Evolutionary conservation across 2,888 invertebrate genomes (phyloP), one percentile per base, ranked within the genome.

Genomic region (Drosophila imparisetae): DNA sequence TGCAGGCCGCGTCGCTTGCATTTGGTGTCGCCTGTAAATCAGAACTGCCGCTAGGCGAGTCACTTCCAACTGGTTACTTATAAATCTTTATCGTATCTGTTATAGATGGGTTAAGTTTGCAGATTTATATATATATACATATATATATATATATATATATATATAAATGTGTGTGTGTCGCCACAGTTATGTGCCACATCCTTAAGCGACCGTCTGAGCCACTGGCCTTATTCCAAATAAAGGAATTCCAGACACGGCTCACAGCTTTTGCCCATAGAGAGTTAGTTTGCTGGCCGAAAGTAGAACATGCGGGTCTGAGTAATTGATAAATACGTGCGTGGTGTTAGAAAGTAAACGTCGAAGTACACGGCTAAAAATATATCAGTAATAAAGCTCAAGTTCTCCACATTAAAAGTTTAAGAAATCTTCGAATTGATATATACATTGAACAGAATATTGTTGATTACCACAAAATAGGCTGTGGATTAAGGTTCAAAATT

Each of bases 51-150:
- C 89, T 84, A 88, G 83, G 73, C 75, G 70, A 69, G 49, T 49
- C 66, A 67, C 55, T 61, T 66, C 66, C 86, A 78, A 86, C 86
- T 86, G 89, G 84, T 86, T 78, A 61, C 72, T 77, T 70, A 89
- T 89, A 85, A 84, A 87, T 87, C 82, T 89, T 77, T 86, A 81
- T 88, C 73, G 72, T 83, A 84, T 75, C 69, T 71, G 86, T 80
- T 73, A 68, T 59, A 69, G 64, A 68, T 68, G 63, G 68, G 60
- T 64, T 66, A 72, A 72, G 62, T 54, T 53, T 60, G 54, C 34
- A 63, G 13, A 60, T 52, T 55, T 36, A 38, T 45, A 42, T n/a
- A 42, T 11, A 40, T 7, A 42, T n/a, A 29, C n/a, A n/a, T 24
- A 52, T 10, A 36, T 40, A 21, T 38, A 34, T 27, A 13, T 45